A percentile compares a stretch with the other conserved stretches of the same genome.
Conservation (phyloP, 2,888 invertebrate species). For the Noctua comes region DNA sequence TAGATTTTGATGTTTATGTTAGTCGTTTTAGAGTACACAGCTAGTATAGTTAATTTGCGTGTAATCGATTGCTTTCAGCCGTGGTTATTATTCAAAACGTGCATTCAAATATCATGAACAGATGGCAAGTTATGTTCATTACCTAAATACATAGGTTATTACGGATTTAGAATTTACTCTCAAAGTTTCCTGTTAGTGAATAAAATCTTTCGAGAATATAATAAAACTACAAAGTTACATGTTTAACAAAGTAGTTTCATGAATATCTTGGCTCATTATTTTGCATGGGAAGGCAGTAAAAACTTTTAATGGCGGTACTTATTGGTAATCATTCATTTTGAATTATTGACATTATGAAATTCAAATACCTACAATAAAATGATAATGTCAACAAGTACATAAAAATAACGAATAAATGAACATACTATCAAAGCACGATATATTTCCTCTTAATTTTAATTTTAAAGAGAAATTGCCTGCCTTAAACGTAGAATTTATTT, state of each 20-base stretch:
- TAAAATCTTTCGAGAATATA: background rate
- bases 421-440: no score
- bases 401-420: background rate
- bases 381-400: background rate
- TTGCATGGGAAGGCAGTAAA: background rate
- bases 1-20: background rate
- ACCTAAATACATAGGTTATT: background rate
- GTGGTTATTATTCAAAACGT: conserved; percentile 23
- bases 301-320: conserved; percentile 14
- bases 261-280: conserved; percentile 6
- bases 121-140: background rate
- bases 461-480: background rate
- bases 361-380: conserved; percentile 4
- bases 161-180: conserved; percentile 3
- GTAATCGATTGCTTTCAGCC: conserved; percentile 25
- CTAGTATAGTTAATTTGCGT: background rate
- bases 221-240: conserved; percentile 12
- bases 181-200: conserved; percentile 28
- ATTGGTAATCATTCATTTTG: conserved; percentile 5
- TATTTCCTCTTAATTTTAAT: conserved; percentile 1
- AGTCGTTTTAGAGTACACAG: conserved; percentile 11
- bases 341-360: conserved; percentile 10
- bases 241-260: conserved; percentile 16
- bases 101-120: conserved; percentile 14
- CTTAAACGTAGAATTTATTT: background rate